Conservation (phyloP, 2,888 invertebrate species). For the Tachina fera region DNA sequence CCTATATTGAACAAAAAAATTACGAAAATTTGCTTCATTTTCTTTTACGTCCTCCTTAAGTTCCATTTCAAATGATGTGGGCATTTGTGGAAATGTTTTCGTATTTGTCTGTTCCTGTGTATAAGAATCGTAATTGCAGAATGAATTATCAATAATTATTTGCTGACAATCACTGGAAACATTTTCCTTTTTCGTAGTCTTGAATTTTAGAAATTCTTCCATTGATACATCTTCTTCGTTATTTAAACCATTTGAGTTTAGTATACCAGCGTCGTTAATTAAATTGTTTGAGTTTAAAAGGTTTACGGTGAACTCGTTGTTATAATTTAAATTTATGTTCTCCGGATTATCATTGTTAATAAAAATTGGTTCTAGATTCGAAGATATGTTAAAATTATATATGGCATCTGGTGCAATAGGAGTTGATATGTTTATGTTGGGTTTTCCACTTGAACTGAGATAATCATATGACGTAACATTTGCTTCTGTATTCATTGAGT, state of each 20-base stretch:
- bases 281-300: slow-evolving; percentile 30
- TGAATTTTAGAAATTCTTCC: slow-evolving; percentile 76
- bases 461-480: slow-evolving; percentile 22
- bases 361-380: slow-evolving; percentile 74
- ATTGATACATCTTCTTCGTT: slow-evolving; percentile 73
- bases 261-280: slow-evolving; percentile 37
- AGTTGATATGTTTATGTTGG: slow-evolving; percentile 35
- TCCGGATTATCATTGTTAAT: slow-evolving; percentile 71
- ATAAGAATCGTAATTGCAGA: neutral
- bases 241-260: slow-evolving; percentile 43
- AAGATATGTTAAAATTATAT: slow-evolving; percentile 67
- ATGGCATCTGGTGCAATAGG: slow-evolving; percentile 9
- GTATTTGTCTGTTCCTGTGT: neutral
- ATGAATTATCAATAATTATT: neutral
- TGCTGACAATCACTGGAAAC: neutral
- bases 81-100: slow-evolving; percentile 63
- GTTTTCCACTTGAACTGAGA: slow-evolving; percentile 15
- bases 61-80: slow-evolving; percentile 72
- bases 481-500: slow-evolving; percentile 23
- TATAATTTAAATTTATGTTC: neutral
- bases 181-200: slow-evolving; percentile 44
- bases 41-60: slow-evolving; percentile 72
- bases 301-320: slow-evolving; percentile 8
- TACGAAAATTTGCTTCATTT: slow-evolving; percentile 75
- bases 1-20: slow-evolving; percentile 75